Evolutionary conservation across 2,888 invertebrate species (phyloP).

Genomic region (Dione juno): DNA sequence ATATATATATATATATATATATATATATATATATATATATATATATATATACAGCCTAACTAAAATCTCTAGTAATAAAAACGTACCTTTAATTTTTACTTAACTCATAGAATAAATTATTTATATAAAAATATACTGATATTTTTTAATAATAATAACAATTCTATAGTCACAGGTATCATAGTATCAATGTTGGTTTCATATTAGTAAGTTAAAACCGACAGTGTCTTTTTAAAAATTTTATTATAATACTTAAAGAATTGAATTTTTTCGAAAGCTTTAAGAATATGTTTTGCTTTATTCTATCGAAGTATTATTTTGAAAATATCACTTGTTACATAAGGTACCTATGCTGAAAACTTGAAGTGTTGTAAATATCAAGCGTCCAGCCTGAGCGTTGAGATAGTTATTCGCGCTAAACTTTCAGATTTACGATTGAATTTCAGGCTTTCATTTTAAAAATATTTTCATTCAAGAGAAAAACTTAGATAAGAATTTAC

Average conservation of each 20-base stretch:
- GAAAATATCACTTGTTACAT: not conserved
- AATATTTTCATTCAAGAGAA: conserved; percentile 10
- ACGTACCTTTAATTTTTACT: conserved; percentile 1
- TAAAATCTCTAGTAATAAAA: conserved; percentile 6
- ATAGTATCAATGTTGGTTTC: too few relatives aligned
- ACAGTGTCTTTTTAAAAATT: too few relatives aligned
- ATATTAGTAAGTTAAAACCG: too few relatives aligned
- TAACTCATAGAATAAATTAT: not conserved
- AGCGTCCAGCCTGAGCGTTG: conserved; percentile 26
- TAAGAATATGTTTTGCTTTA: too few relatives aligned
- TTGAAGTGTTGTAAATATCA: conserved; percentile 35
- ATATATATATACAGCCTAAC: conserved; percentile 18
- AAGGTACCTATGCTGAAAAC: conserved; percentile 14
- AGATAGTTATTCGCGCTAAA: conserved; percentile 36
- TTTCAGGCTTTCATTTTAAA: conserved; percentile 30
- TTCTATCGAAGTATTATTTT: not conserved
- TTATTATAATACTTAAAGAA: too few relatives aligned
- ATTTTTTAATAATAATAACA: too few relatives aligned
- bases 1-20: too few relatives aligned
- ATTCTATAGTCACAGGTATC: too few relatives aligned
- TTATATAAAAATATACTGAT: too few relatives aligned
- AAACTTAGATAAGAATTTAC: conserved; percentile 2
- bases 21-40: too few relatives aligned
- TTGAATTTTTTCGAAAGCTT: too few relatives aligned
- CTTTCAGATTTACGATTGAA: conserved; percentile 40